Conservation (phyloP, 2,797 vertebrate species). For the Phoeniculus purpureus region DNA sequence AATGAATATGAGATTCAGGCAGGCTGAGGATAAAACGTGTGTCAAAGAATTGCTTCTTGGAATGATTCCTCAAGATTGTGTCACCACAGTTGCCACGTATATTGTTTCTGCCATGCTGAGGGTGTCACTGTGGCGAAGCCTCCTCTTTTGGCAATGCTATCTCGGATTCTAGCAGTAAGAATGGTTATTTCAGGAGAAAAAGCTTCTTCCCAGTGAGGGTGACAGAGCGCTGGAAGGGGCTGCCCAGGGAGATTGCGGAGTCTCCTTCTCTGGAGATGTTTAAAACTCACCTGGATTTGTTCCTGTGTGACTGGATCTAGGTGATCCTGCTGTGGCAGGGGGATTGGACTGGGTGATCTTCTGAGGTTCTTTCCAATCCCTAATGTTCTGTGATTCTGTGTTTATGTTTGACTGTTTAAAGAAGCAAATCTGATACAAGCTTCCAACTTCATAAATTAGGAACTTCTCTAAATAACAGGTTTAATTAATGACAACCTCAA, state of each 20-base stretch:
- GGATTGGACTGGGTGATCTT: too few relatives aligned
- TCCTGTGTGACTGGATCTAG: too few relatives aligned
- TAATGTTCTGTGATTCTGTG: too few relatives aligned
- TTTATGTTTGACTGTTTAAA: neutral
- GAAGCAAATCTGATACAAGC: neutral
- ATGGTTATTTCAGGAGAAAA: neutral
- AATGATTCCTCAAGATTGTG: conserved; percentile 2
- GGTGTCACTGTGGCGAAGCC: neutral
- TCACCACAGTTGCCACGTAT: neutral
- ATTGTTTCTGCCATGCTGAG: neutral
- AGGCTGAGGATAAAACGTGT: neutral
- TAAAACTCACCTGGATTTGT: too few relatives aligned
- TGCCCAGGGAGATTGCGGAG: too few relatives aligned
- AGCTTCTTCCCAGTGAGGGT: too few relatives aligned
- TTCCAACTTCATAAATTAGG: neutral
- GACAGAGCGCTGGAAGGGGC: too few relatives aligned
- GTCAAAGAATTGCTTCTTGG: neutral
- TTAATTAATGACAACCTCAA: neutral
- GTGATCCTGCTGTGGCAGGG: too few relatives aligned
- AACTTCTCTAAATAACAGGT: neutral
- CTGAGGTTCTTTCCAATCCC: too few relatives aligned
- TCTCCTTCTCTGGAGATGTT: too few relatives aligned
- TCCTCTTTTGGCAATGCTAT: neutral
- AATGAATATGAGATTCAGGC: conserved; percentile 15
- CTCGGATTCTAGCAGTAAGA: neutral